Base-by-base conservation (phyloP, 2,888 invertebrate species). In the Prosopocoilus inquinatus region DNA sequence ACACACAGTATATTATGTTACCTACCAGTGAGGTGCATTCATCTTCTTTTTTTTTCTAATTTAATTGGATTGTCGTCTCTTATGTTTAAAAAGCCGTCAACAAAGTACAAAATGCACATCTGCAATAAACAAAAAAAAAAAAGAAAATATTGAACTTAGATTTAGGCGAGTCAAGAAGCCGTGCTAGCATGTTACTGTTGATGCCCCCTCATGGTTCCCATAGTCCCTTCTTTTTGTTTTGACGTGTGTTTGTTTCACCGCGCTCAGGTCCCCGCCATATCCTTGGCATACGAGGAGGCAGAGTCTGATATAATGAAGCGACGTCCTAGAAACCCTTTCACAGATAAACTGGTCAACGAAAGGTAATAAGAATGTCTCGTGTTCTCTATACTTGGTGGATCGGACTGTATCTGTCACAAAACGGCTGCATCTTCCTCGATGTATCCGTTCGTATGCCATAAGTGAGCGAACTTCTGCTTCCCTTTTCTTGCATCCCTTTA, bases 221-320 rank as follows among this genome's bases (percentile, higher is more conserved):
- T 28, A 34, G 32, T 41, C 55, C 53, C 49, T 11, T 44, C 50
- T 52, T 65, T 67, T 66, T 71, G 67, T 71, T 75, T 78, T 78
- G 75, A 76, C 74, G 77, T 73, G 67, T 75, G 77, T 73, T 67
- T 73, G 67, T 75, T 74, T 75, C 70, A 69, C 70, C 71, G 72
- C 62, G 79, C 69, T 82, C 84, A 92, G 94, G 91, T 94, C 83
- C 96, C 96, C 81, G 95, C 95, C 84, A 96, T 96, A 84, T 95
- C 95, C 82, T 87, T 96, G 87, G 95, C 96, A 82, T 96, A 96
- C 86, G 95, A 96, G 87, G 90, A 91, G 84, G 93, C 95, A 80
- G 96, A 96, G 86, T 93, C 92, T 82, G 96, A 96, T 89, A 96
- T 96, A 82, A 96, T 96, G 96, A 95, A 95, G 89, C 90, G 96